Evolutionary conservation across 2,888 invertebrate species (phyloP).

Genomic region (Lasioglossum villosulum): DNA sequence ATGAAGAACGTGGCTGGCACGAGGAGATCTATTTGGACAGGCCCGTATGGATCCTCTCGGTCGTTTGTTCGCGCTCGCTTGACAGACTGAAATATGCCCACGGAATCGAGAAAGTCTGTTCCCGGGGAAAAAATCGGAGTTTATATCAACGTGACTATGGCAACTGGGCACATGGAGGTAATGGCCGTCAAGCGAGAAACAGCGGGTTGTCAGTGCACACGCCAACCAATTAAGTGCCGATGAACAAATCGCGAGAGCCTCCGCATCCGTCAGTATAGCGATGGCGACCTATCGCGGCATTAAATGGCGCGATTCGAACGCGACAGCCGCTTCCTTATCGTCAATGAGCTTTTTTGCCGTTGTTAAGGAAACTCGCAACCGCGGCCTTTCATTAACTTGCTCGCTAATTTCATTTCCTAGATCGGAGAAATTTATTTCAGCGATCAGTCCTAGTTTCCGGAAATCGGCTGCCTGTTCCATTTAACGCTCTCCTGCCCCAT

Average conservation of each 20-base stretch:
- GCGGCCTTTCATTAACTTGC: not conserved
- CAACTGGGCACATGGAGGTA: conserved; percentile 75
- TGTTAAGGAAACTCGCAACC: not conserved
- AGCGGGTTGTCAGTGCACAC: conserved; percentile 34
- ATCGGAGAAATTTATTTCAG: not conserved
- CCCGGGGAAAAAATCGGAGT: not conserved
- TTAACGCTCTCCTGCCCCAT: not conserved
- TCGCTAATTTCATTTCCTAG: not conserved
- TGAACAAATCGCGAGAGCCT: conserved; percentile 39
- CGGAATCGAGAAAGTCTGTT: not conserved
- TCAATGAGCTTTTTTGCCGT: conserved; percentile 41
- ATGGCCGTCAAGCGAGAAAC: conserved; percentile 79
- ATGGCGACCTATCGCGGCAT: conserved; percentile 59
- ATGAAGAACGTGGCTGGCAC: not conserved
- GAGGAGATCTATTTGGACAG: not conserved
- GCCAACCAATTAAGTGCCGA: conserved; percentile 48
- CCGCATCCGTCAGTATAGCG: not conserved
- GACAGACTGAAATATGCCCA: conserved; percentile 60
- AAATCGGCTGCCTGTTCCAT: not conserved
- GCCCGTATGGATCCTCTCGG: not conserved
- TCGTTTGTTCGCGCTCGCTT: conserved; percentile 18
- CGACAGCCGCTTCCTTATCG: conserved; percentile 76
- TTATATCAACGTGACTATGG: not conserved
- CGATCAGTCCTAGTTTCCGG: not conserved
- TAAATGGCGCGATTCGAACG: conserved; percentile 80